Evolutionary conservation across 2,113 vertebrate species (phyloP), one percentile per base, ranked within the genome.

Genomic region (Bos taurus): DNA sequence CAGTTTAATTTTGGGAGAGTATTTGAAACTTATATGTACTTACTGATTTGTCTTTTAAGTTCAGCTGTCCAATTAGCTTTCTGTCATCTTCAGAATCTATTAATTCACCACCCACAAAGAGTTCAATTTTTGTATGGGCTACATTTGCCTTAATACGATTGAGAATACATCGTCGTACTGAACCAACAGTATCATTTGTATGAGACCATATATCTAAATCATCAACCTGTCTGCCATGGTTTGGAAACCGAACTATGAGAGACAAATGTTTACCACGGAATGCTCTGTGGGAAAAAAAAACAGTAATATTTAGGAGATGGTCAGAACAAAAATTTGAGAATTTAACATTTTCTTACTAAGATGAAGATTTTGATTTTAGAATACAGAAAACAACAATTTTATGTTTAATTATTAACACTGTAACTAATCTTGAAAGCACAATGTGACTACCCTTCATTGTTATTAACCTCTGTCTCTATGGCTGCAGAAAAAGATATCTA

Each of bases 151-250:
- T 99, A 98, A 99, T 99, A 78, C 99, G 99, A 95, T 99, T 99
- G 30, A 99, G 99, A 98, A 99, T 99, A 92, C 99, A 99, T 16
- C 99, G 99, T 7, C 99, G 99, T 71, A 99, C 99, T 13, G 99
- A 99, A 96, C 99, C 99, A 59, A 99, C 99, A 23, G 99, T 99
- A 98, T 99, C 99, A 0, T 99, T 99, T 77, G 99, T 99, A 97
- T 99, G 99, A 67, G 99, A 99, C 99, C 99, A 99, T 98, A 99
- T 99, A 93, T 99, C 99, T 98, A 99, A 97, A 98, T 99, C 99
- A 62, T 99, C 99, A 62, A 99, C 99, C 97, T 99, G 99, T 17
- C 99, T 99, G 25, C 99, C 99, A 98, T 99, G 99, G 99, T 99
- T 99, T 78, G 99, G 99, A 98, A 99, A 99, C 82, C 99, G 99